A percentile compares a stretch with the other conserved stretches of the same genome.
Evolutionary conservation across 2,113 vertebrate species (phyloP).

Genomic region (Hirundichthys speculiger): DNA sequence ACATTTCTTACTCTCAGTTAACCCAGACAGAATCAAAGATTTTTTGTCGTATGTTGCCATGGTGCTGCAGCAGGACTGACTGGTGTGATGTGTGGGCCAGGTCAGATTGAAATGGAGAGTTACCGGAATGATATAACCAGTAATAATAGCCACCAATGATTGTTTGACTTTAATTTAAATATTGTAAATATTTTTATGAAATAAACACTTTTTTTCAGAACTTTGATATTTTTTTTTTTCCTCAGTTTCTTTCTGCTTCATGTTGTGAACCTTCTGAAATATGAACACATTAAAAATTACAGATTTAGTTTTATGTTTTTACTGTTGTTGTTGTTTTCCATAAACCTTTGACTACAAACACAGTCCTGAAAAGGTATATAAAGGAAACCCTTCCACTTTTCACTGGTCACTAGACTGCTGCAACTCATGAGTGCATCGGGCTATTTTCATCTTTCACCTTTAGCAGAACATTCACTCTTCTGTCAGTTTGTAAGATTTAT

Average conservation of each 20-base stretch:
- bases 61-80: conserved; percentile 44
- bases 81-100: conserved; percentile 3
- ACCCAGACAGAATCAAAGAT: background rate
- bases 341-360: no score
- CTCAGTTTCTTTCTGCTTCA: background rate
- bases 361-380: no score
- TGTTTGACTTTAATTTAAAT: conserved; percentile 59
- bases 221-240: background rate
- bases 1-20: conserved; percentile 53
- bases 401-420: no score
- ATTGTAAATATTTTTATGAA: conserved; percentile 73
- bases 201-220: conserved; percentile 68
- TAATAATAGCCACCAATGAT: conserved; percentile 21
- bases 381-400: no score
- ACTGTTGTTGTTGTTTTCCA: no score
- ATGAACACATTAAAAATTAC: no score
- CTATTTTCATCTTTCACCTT: no score
- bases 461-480: no score
- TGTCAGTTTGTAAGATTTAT: no score
- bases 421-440: no score
- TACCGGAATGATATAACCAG: conserved; percentile 22
- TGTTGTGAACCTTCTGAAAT: no score
- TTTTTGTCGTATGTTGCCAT: conserved; percentile 34
- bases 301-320: no score
- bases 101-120: conserved; percentile 11